Conservation (phyloP, 1,140 invertebrate genomes). For the Cataglyphis hispanica region DNA sequence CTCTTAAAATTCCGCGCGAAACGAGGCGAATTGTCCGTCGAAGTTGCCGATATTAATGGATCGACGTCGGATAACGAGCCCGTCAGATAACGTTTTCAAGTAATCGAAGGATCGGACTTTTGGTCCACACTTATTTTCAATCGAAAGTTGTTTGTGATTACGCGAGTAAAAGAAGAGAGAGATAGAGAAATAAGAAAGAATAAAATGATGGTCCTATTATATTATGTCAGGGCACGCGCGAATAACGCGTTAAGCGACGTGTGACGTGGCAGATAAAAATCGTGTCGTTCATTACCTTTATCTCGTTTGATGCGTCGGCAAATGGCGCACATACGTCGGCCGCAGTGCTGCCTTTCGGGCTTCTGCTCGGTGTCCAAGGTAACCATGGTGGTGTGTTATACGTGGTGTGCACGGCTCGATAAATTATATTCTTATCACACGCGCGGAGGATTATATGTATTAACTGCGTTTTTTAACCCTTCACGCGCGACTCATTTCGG, state of each 20-base stretch:
- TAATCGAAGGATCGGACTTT: neutral
- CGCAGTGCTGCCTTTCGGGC: constrained; percentile 85
- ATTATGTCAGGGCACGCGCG: neutral
- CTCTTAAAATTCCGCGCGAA: constrained; percentile 53
- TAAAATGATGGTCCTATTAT: neutral
- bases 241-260: constrained; percentile 8
- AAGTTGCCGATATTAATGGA: constrained; percentile 18
- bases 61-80: constrained; percentile 12
- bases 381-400: constrained; percentile 82
- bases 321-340: constrained; percentile 85
- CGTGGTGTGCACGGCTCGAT: constrained; percentile 10
- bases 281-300: constrained; percentile 82
- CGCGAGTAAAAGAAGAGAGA: neutral
- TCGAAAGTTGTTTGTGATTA: constrained; percentile 12
- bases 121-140: constrained; percentile 29
- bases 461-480: constrained; percentile 28
- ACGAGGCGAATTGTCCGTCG: constrained; percentile 38
- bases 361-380: constrained; percentile 86
- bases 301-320: constrained; percentile 85
- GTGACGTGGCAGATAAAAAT: constrained; percentile 51
- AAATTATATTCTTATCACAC: constrained; percentile 51
- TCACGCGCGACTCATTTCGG: constrained; percentile 45
- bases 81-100: too few species aligned
- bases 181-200: neutral
- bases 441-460: constrained; percentile 18